A percentile compares a stretch with the other conserved stretches of the same genome.
These are phyloP conservation scores for Indri indri DNA, from an alignment of 2,113 vertebrate species.

Conservation along the genomic window DNA sequence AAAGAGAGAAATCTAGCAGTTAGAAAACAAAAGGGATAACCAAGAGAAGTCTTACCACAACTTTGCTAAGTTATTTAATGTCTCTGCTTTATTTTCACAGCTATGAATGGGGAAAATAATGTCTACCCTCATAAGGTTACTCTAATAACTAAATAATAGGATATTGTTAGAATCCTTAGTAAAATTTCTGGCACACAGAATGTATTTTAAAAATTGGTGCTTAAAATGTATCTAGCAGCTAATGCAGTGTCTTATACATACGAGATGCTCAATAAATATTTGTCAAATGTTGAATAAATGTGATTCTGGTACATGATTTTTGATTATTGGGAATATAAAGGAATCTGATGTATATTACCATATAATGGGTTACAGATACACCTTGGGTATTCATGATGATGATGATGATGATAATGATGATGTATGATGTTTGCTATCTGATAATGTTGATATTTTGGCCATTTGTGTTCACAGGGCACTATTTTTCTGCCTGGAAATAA, in stretches of 20 bases:
- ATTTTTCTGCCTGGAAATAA: constrained; percentile 97
- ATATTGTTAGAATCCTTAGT: background rate
- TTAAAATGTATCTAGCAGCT: background rate
- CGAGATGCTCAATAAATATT: background rate
- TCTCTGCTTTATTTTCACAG: background rate
- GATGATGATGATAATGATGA: background rate
- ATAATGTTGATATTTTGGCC: background rate
- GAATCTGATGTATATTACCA: background rate
- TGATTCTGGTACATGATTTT: background rate
- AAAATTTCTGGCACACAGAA: background rate
- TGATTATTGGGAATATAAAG: background rate
- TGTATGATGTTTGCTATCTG: background rate
- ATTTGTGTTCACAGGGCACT: constrained; percentile 87
- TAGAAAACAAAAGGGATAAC: background rate
- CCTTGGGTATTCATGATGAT: background rate
- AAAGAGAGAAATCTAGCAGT: background rate
- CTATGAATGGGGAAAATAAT: background rate
- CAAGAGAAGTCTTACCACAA: background rate
- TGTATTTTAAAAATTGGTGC: background rate
- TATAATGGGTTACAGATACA: background rate
- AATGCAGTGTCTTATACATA: background rate
- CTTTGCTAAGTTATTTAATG: background rate
- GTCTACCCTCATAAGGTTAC: background rate
- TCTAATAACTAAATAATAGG: background rate
- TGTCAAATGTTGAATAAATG: background rate